Evolutionary conservation across 2,797 vertebrate genomes (phyloP), one percentile per base, ranked within the genome.

Genomic region (Pogonophryne albipinna): DNA sequence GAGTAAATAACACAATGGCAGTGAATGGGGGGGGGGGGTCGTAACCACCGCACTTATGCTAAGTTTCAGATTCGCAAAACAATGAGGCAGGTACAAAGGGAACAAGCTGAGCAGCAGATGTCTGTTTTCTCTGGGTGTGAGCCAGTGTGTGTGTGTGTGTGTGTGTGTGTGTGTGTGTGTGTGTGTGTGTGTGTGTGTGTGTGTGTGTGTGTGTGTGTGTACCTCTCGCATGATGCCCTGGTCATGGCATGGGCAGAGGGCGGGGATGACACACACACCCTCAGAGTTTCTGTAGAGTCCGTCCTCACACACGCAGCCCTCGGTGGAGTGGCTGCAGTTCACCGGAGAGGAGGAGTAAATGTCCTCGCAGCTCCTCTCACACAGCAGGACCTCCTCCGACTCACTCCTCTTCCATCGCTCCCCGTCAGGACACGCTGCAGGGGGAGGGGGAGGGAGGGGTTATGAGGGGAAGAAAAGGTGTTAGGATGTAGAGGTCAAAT

Each of bases 191-290:
- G 46, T 23, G 71, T 38, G 31, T 15, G 56, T 6, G n/a, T 42
- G 0, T 80, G 47, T n/a, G 23, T 69, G 70, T 67, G 13, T 34
- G 31, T 31, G 31, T 17, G 56, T 5, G n/a, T 42, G 0, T 81
- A 95, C 94, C 93, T 95, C 89, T 81, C 67, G 69, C 62, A 84
- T 60, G 47, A 71, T 23, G 53, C 91, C 95, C 0, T 53, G 87
- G 60, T 93, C 94, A 74, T 85, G 83, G 83, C 97, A 98, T 80
- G 95, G 95, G 51, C 97, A 98, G 71, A 76, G 94, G 4, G 95
- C 95, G 0, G 93, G 86, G 0, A 95, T 95, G 66, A 97, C 95
- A 9, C 97, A 98, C 46, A 0, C 56, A 0, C 94, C 94, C 6
- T 80, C 76, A 0, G 74, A 51, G 78, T 93, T 92, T 34, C 96